A percentile compares a stretch with the other conserved stretches of the same genome.
Conservation (phyloP, 2,888 invertebrate species). For the Calephelis perditalis region DNA sequence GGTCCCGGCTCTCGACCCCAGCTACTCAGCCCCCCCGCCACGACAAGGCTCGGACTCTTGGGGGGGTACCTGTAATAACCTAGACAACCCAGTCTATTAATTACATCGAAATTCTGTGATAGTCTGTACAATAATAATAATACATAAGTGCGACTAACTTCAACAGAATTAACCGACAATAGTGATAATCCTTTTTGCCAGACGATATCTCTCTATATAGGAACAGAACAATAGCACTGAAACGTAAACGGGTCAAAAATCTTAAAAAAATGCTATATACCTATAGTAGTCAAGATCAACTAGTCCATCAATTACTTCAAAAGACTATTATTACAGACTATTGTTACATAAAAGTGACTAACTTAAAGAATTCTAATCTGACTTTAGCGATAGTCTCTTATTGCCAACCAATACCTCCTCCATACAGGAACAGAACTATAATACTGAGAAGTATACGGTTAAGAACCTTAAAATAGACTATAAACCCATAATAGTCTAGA, state of each 20-base stretch:
- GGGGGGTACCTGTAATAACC: not conserved
- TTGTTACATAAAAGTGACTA: slow-evolving; percentile 42
- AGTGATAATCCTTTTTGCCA: too few species aligned
- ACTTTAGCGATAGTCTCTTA: too few species aligned
- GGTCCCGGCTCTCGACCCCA: too few species aligned
- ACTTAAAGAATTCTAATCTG: slow-evolving; percentile 27
- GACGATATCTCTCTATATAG: too few species aligned
- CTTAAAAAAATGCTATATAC: not conserved
- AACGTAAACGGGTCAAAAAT: too few species aligned
- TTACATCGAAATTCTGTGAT: slow-evolving; percentile 1
- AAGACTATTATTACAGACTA: slow-evolving; percentile 18
- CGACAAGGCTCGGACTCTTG: too few species aligned
- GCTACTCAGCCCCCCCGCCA: too few species aligned
- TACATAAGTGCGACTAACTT: slow-evolving; percentile 34
- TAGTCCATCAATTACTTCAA: not conserved
- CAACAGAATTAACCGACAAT: too few species aligned
- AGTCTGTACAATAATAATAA: slow-evolving; percentile 11
- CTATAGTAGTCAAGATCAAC: not conserved
- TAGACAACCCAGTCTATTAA: not conserved
- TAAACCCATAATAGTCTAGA: not conserved
- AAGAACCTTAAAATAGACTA: not conserved
- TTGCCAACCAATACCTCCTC: too few species aligned
- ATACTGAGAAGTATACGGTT: too few species aligned
- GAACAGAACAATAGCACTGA: too few species aligned
- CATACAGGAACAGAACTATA: too few species aligned